A percentile compares a stretch with the other conserved stretches of the same genome.
These are phyloP conservation scores for Sphaerophoria taeniata DNA, from an alignment of 2,888 invertebrate species.

Conservation along the genomic window DNA sequence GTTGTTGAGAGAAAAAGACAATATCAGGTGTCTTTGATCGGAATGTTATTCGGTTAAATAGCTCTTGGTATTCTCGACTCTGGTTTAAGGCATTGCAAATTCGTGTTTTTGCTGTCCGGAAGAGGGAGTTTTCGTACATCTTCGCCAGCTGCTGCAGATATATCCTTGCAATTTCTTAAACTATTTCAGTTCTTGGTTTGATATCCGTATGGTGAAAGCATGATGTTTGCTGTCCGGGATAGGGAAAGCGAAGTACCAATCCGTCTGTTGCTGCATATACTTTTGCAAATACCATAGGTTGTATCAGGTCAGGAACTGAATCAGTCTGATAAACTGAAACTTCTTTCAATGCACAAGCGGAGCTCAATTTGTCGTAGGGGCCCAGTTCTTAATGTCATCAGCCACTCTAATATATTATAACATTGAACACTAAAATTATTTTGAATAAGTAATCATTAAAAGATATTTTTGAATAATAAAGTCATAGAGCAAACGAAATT, in stretches of 20 bases:
- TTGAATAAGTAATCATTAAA: background rate
- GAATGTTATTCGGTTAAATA: too few species aligned
- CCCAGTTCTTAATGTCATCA: background rate
- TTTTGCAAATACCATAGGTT: too few species aligned
- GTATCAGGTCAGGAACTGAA: background rate
- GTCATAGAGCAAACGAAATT: background rate
- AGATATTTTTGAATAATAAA: background rate
- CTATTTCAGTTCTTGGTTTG: background rate
- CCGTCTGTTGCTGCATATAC: background rate
- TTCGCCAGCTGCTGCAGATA: background rate
- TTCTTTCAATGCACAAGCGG: background rate
- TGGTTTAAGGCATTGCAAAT: background rate
- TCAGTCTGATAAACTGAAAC: background rate
- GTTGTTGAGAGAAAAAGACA: background rate
- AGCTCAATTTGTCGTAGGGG: conserved; percentile 1
- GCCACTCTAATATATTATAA: background rate
- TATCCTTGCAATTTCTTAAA: background rate
- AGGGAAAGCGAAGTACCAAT: background rate
- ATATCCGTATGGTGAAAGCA: background rate
- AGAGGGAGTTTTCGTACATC: background rate
- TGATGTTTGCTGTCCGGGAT: background rate
- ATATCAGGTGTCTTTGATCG: background rate
- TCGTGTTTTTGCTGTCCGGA: background rate
- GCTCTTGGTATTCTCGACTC: background rate
- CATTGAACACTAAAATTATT: background rate